Conservation (phyloP, 2,113 vertebrate species). For the Silurus meridionalis region DNA sequence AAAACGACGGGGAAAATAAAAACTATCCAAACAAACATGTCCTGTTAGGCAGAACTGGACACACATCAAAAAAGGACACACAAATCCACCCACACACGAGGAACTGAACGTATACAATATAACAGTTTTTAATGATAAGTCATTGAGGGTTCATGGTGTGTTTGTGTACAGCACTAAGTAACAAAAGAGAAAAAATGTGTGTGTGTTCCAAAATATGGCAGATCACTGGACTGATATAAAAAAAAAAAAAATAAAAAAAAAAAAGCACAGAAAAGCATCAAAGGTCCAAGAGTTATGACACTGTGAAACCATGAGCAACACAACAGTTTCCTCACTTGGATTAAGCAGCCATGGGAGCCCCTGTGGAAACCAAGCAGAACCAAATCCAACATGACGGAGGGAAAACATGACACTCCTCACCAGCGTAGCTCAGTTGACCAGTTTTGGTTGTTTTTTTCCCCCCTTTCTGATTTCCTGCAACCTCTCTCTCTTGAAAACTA, state of each 20-base stretch:
- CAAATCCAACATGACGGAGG: slow-evolving; percentile 16
- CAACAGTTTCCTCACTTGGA: slow-evolving; percentile 16
- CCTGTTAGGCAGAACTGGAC: background rate
- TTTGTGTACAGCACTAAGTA: slow-evolving; percentile 31
- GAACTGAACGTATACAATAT: background rate
- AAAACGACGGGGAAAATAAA: background rate
- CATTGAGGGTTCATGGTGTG: slow-evolving; percentile 1
- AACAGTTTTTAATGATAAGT: background rate
- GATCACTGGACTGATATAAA: slow-evolving; percentile 26
- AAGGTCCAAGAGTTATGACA: background rate
- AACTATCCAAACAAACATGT: background rate
- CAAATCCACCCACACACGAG: background rate
- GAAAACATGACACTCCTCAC: slow-evolving; percentile 39
- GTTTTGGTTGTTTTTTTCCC: background rate
- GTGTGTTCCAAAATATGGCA: background rate
- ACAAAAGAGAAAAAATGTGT: slow-evolving; percentile 20
- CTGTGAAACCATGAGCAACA: slow-evolving; percentile 29
- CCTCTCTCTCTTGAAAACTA: background rate
- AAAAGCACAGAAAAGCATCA: slow-evolving; percentile 10
- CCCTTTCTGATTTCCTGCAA: background rate
- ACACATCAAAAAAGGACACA: background rate
- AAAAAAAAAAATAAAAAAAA: slow-evolving; percentile 13
- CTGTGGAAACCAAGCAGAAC: slow-evolving; percentile 10
- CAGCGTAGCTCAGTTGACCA: slow-evolving; percentile 1
- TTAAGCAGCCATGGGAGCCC: background rate